Base-by-base conservation (phyloP, 2,888 invertebrate genomes). In the Ceriagrion tenellum region DNA sequence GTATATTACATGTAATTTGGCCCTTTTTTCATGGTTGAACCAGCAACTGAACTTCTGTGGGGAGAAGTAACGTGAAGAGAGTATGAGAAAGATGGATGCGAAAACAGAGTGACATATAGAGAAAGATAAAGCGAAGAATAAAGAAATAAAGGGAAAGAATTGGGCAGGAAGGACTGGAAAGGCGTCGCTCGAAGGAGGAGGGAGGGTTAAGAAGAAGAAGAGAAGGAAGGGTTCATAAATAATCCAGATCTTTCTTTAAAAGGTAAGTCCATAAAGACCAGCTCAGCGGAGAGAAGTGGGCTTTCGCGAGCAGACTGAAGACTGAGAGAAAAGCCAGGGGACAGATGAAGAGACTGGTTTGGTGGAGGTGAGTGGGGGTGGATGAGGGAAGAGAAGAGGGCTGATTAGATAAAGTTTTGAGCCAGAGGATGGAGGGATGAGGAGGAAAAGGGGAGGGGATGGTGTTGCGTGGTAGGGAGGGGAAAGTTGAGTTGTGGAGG, bases 351-450 rank as follows among this genome's bases (percentile, higher is more conserved):
- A 91, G 23, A 59, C 26, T 26, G 20, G 91, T 4, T 20, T 18
- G 26, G 69, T 20, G 91, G 35, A 18, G 91, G 40, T 30, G 69
- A 69, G 16, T 63, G 40, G 40, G 23, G 0, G 59, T 13, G 91
- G 35, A 47, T 23, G 26, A 30, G 26, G 26, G 18, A n/a, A 35
- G 69, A 47, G 47, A 40, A 69, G 93, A 93, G 69, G 35, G 40
- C 47, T 74, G 93, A 93, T 93, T 63, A 93, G 93, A 93, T 93
- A 74, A 93, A 93, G 93, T 93, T 93, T 69, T 69, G 69, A 30
- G 93, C 63, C 8, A 18, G 30, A 26, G 81, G 81, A 30, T 6
- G 90, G 23, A 13, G 40, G 35, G 63, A 23, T 26, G 59, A 35
- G 63, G 59, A 91, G 20, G 35, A 63, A 16, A 63, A 4, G 81